Conservation (phyloP, 2,888 invertebrate species). For the Candidula unifasciata region DNA sequence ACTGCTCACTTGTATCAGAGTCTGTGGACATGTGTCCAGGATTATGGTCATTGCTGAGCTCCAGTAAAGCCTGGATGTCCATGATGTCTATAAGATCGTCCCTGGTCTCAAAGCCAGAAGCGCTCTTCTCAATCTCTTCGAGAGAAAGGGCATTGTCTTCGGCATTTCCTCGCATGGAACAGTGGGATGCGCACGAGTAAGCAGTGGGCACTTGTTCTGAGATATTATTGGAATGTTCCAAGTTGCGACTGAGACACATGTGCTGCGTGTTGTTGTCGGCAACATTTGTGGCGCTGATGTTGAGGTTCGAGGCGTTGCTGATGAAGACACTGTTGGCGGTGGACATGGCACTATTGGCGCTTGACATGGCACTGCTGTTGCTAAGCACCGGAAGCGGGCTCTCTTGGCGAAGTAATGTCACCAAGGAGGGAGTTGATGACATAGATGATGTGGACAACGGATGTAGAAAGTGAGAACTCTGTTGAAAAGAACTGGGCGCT, state of each 20-base stretch:
- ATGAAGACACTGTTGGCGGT: not conserved
- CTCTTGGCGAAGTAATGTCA: slow-evolving; percentile 32
- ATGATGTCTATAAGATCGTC: slow-evolving; percentile 39
- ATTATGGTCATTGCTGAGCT: slow-evolving; percentile 35
- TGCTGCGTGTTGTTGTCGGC: not conserved
- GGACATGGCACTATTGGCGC: slow-evolving; percentile 15
- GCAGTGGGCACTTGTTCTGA: not conserved
- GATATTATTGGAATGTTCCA: slow-evolving; percentile 2
- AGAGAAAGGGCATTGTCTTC: slow-evolving; percentile 34
- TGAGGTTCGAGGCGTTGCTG: not conserved
- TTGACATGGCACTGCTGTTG: slow-evolving; percentile 32
- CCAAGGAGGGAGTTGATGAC: slow-evolving; percentile 32
- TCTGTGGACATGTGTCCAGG: not conserved
- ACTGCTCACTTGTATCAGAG: not conserved
- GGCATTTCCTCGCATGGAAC: not conserved
- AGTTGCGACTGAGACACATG: not conserved
- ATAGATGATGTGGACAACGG: slow-evolving; percentile 87
- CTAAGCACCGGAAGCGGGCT: slow-evolving; percentile 41
- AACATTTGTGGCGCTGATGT: not conserved
- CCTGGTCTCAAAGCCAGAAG: slow-evolving; percentile 7
- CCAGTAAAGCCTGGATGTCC: slow-evolving; percentile 44
- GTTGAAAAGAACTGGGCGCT: slow-evolving; percentile 91
- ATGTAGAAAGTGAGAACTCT: slow-evolving; percentile 91
- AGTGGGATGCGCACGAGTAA: not conserved
- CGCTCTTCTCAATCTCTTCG: slow-evolving; percentile 46